Percentiles rank a stretch among this genome's conserved stretches.
Evolutionary conservation across 2,888 invertebrate genomes (phyloP).

Genomic region (Drosophila lacicola): DNA sequence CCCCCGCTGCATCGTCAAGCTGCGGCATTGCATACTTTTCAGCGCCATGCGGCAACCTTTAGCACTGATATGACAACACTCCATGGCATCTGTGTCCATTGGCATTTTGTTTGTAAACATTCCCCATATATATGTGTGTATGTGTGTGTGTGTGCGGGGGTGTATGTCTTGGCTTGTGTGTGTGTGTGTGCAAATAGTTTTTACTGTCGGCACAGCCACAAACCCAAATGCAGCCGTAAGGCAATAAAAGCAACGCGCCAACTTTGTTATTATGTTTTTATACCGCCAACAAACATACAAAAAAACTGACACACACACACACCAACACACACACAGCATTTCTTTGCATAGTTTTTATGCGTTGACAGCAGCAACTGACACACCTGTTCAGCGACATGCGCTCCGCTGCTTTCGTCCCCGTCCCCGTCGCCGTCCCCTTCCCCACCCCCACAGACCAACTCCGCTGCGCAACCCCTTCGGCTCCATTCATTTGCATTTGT

Average conservation of each 20-base stretch:
- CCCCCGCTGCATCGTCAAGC: not conserved
- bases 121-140: constrained; percentile 2
- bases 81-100: constrained; percentile 69
- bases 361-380: constrained; percentile 50
- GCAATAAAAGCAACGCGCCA: constrained; percentile 71
- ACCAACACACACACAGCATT: constrained; percentile 13
- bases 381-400: constrained; percentile 63
- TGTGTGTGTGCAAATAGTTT: constrained; percentile 66
- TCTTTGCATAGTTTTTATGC: constrained; percentile 60
- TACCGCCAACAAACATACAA: constrained; percentile 38
- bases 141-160: constrained; percentile 6
- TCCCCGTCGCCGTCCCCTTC: not conserved
- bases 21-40: constrained; percentile 62
- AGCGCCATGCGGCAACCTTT: constrained; percentile 68
- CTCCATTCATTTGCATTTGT: constrained; percentile 66
- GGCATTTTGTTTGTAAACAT: constrained; percentile 76
- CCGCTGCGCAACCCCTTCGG: constrained; percentile 6
- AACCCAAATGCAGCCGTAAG: constrained; percentile 58
- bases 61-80: constrained; percentile 69
- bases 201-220: constrained; percentile 53
- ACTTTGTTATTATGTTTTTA: constrained; percentile 76
- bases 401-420: not conserved
- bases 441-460: no score
- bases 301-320: constrained; percentile 6
- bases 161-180: constrained; percentile 8